Evolutionary conservation across 2,113 vertebrate genomes (phyloP).

Genomic region (Columbina picui): DNA sequence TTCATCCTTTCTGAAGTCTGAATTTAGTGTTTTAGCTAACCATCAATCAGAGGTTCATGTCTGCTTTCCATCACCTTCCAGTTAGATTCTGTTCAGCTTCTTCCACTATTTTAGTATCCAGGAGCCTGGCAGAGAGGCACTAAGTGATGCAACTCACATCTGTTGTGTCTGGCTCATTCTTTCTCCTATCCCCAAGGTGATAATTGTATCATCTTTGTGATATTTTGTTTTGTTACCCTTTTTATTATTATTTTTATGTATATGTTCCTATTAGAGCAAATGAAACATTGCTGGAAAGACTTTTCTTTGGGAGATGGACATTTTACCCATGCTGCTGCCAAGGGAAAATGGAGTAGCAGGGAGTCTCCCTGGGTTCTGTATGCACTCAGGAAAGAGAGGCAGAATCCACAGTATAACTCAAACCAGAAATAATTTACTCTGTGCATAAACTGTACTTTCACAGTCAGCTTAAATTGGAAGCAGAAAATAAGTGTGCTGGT

Average conservation of each 20-base stretch:
- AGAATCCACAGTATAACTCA: not conserved
- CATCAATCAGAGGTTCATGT: not conserved
- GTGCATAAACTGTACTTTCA: not conserved
- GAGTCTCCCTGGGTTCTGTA: not conserved
- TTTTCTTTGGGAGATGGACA: not conserved
- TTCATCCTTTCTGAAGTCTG: not conserved
- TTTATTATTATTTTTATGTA: constrained; percentile 16
- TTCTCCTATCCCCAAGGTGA: constrained; percentile 2
- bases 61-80: constrained; percentile 18
- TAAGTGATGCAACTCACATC: constrained; percentile 21
- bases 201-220: constrained; percentile 8
- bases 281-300: not conserved
- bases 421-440: not conserved
- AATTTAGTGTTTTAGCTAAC: not conserved
- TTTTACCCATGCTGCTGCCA: not conserved
- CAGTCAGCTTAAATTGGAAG: not conserved
- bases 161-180: not conserved
- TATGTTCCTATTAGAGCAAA: not conserved
- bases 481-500: not conserved
- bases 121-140: not conserved
- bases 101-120: not conserved
- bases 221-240: constrained; percentile 7
- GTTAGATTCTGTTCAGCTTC: not conserved
- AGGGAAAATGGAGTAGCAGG: not conserved
- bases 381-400: not conserved